Evolutionary conservation across 2,888 invertebrate species (phyloP).

Genomic region (Celastrina argiolus): DNA sequence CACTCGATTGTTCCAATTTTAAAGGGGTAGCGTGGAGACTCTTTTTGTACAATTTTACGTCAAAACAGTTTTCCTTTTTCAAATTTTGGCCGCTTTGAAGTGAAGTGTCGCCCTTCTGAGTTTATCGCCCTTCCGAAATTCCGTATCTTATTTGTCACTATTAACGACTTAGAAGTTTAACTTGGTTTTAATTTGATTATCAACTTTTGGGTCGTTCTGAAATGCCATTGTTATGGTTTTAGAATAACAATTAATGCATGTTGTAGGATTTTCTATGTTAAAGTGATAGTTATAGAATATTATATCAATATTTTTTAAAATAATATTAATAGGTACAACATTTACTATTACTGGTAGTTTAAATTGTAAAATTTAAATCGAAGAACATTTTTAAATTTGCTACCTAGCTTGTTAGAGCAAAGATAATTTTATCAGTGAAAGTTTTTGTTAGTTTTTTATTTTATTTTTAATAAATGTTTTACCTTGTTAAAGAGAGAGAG

Average conservation of each 20-base stretch:
- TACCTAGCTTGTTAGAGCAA: too few relatives aligned
- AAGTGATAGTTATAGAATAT: background rate
- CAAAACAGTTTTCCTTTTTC: slow-evolving; percentile 45
- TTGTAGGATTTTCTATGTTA: background rate
- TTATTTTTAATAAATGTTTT: too few relatives aligned
- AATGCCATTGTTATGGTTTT: background rate
- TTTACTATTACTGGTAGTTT: too few relatives aligned
- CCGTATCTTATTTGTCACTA: slow-evolving; percentile 23
- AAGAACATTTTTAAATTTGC: too few relatives aligned
- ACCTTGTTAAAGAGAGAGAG: too few relatives aligned
- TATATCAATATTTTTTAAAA: background rate
- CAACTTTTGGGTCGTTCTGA: slow-evolving; percentile 23
- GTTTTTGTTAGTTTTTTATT: too few relatives aligned
- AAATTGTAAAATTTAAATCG: too few relatives aligned
- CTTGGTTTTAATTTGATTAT: slow-evolving; percentile 27
- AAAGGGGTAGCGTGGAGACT: slow-evolving; percentile 41
- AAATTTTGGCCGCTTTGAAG: slow-evolving; percentile 54
- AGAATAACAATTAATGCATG: background rate
- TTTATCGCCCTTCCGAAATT: slow-evolving; percentile 29
- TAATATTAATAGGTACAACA: background rate
- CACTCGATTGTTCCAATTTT: slow-evolving; percentile 25
- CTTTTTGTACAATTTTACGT: slow-evolving; percentile 42
- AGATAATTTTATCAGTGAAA: too few relatives aligned
- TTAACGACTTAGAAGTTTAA: slow-evolving; percentile 26
- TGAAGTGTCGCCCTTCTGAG: slow-evolving; percentile 45